phyloP scores from a whole-genome alignment of 2,888 invertebrate species.

The Sepioteuthis lessoniana region DNA sequence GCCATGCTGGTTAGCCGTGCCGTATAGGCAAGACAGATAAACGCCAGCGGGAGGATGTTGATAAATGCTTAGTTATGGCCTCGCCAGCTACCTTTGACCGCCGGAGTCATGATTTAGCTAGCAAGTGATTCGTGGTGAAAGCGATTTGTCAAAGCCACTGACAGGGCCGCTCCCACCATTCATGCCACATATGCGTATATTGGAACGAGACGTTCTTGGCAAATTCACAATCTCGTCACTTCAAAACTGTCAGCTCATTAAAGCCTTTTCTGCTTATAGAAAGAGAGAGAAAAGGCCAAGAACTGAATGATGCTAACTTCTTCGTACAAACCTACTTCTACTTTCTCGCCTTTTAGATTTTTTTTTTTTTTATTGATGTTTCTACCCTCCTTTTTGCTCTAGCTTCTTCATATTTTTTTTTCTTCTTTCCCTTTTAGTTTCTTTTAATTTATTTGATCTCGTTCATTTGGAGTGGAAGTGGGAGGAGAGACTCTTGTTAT shows the following conservation, averaged over 20 bases:
- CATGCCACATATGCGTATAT: slow-evolving; percentile 16
- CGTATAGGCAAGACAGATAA: not conserved
- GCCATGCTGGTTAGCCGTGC: not conserved
- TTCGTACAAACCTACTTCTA: not conserved
- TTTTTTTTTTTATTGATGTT: not conserved
- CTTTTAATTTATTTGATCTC: too few species aligned
- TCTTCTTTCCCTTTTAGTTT: too few species aligned
- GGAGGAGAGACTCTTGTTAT: too few species aligned
- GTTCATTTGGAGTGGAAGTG: too few species aligned
- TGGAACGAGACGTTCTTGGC: slow-evolving; percentile 13
- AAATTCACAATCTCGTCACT: not conserved
- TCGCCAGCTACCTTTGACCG: slow-evolving; percentile 1
- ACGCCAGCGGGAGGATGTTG: not conserved
- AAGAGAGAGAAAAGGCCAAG: not conserved
- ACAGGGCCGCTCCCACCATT: not conserved
- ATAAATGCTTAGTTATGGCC: not conserved
- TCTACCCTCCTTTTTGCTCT: not conserved
- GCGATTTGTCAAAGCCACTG: not conserved
- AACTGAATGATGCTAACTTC: not conserved
- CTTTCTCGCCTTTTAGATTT: not conserved
- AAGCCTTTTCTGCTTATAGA: not conserved
- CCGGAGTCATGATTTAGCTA: not conserved
- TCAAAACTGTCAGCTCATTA: slow-evolving; percentile 6
- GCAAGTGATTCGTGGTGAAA: slow-evolving; percentile 15
- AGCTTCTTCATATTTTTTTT: not conserved